These are phyloP conservation scores for Matsumurasca onukii DNA, from an alignment of 1,140 invertebrate species.

Conservation along the genomic window DNA sequence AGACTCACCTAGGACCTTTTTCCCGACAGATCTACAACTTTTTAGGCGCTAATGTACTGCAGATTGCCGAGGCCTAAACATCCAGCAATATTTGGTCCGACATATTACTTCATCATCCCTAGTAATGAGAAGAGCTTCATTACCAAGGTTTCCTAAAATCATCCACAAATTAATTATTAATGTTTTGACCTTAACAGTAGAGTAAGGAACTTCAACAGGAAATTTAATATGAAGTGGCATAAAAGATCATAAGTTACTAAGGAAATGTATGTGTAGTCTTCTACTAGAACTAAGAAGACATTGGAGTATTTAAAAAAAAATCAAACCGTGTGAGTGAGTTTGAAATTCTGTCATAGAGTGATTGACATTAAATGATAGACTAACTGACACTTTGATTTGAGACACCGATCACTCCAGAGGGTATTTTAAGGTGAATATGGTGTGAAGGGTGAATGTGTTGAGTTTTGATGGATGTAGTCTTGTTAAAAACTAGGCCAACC, in stretches of 20 bases:
- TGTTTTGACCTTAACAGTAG: background rate
- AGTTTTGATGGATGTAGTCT: too few species aligned
- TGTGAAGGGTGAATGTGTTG: too few species aligned
- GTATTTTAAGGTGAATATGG: too few species aligned
- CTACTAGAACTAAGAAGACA: background rate
- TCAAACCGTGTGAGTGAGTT: background rate
- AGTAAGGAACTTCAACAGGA: background rate
- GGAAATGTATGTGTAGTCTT: background rate
- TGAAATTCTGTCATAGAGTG: too few species aligned
- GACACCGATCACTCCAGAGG: too few species aligned
- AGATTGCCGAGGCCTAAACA: slow-evolving; percentile 62
- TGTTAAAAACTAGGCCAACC: too few species aligned
- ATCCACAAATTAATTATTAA: slow-evolving; percentile 17
- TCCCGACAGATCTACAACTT: slow-evolving; percentile 60
- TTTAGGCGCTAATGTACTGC: slow-evolving; percentile 58
- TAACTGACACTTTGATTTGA: too few species aligned
- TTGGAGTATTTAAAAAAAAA: background rate
- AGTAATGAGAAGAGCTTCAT: slow-evolving; percentile 64
- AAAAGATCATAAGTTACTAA: background rate
- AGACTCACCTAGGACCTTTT: slow-evolving; percentile 53
- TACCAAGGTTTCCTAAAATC: slow-evolving; percentile 55
- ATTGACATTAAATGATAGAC: too few species aligned
- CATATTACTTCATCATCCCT: slow-evolving; percentile 62
- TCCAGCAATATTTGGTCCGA: slow-evolving; percentile 61
- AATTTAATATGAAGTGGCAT: background rate